A percentile compares a stretch with the other conserved stretches of the same genome.
Evolutionary conservation across 2,797 vertebrate genomes (phyloP).

Genomic region (Aphelocoma californica): DNA sequence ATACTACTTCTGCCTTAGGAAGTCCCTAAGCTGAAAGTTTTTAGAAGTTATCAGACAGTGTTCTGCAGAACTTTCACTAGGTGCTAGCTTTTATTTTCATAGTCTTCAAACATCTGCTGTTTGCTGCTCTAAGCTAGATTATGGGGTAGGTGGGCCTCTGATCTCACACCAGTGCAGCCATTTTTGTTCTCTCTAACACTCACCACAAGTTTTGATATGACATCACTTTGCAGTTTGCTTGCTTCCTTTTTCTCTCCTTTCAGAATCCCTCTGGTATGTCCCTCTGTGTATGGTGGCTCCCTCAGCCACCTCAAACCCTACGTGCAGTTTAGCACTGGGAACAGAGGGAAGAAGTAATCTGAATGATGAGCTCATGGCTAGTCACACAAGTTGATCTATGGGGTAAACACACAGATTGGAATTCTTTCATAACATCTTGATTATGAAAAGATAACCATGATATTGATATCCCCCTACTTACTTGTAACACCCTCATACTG

Average conservation of each 20-base stretch:
- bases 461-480: constrained; percentile 39
- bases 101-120: background rate
- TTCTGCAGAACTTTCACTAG: background rate
- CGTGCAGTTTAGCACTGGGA: constrained; percentile 49
- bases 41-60: background rate
- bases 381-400: constrained; percentile 40
- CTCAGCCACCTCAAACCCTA: background rate
- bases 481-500: background rate
- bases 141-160: background rate
- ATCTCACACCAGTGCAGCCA: background rate
- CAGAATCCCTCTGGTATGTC: background rate
- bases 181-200: background rate
- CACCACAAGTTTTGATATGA: background rate
- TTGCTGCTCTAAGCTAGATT: background rate
- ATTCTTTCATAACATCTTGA: constrained; percentile 58
- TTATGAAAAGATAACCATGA: constrained; percentile 40
- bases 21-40: background rate
- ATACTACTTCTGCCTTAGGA: background rate
- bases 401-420: constrained; percentile 18
- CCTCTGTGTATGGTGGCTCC: background rate
- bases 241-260: background rate
- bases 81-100: background rate
- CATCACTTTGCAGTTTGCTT: background rate
- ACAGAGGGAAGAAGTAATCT: background rate
- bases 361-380: constrained; percentile 44